A percentile compares a stretch with the other conserved stretches of the same genome.
Conservation (phyloP, 2,888 invertebrate genomes). For the Tenodera sinensis region DNA sequence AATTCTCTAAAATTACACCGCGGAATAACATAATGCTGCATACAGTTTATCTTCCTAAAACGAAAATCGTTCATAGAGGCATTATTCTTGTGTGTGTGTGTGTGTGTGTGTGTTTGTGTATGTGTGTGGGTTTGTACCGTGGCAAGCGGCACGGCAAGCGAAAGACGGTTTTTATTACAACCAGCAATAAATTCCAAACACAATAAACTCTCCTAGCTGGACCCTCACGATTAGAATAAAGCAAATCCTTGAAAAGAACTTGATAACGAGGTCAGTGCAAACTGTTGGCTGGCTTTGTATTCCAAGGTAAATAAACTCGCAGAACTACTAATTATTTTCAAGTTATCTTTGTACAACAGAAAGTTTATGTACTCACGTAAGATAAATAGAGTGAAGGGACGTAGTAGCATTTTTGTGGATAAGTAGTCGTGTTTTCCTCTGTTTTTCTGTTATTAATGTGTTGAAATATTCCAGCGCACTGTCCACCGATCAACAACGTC, state of each 20-base stretch:
- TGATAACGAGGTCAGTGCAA: neutral
- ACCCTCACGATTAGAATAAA: neutral
- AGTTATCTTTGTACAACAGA: neutral
- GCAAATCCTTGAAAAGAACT: neutral
- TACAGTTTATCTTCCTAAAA: neutral
- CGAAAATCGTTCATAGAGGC: neutral
- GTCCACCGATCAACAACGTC: too few species aligned
- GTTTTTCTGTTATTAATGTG: too few species aligned
- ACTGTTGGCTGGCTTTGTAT: neutral
- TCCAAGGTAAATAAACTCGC: neutral
- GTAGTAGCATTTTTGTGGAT: too few species aligned
- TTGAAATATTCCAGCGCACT: too few species aligned
- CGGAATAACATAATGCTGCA: neutral
- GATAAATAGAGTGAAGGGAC: too few species aligned
- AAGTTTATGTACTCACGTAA: neutral
- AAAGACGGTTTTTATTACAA: neutral
- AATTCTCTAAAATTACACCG: neutral
- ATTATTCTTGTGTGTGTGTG: neutral
- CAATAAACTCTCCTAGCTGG: neutral
- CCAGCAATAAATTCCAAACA: neutral
- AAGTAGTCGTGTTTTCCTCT: too few species aligned
- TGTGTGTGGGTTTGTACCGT: too few species aligned
- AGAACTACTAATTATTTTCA: neutral
- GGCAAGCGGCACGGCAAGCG: too few species aligned
- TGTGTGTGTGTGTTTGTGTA: too few species aligned